Percentiles rank a stretch among this genome's conserved stretches.
Evolutionary conservation across 2,888 invertebrate species (phyloP).

Genomic region (Lamellibrachia columna): DNA sequence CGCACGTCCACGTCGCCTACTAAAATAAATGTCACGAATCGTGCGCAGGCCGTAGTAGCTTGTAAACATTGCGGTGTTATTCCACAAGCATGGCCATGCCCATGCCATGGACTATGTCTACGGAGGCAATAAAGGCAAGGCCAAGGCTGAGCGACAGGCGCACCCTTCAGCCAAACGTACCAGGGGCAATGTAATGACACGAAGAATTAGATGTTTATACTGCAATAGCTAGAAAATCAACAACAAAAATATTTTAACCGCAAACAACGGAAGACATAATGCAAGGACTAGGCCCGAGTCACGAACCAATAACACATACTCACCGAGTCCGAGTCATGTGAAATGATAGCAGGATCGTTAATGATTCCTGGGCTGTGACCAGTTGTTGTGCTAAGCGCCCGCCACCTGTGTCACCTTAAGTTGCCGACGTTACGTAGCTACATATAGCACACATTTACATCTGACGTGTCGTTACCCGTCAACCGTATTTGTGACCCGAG

Average conservation of each 20-base stretch:
- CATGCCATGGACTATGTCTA: no score
- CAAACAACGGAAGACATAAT: not conserved
- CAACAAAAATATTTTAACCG: not conserved
- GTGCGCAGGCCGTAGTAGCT: not conserved
- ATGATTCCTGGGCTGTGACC: not conserved
- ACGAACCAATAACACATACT: not conserved
- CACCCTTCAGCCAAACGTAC: not conserved
- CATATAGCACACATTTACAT: not conserved
- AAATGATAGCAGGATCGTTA: not conserved
- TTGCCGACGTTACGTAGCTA: not conserved
- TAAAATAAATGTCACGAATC: not conserved
- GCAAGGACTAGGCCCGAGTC: not conserved
- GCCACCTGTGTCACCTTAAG: not conserved
- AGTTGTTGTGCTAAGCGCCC: not conserved
- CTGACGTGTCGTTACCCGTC: not conserved
- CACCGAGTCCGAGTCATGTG: not conserved
- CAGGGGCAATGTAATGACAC: not conserved
- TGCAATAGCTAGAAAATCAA: not conserved
- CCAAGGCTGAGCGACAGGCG: not conserved
- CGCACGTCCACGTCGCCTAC: not conserved
- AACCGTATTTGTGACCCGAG: not conserved
- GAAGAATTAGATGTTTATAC: not conserved
- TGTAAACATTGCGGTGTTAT: not conserved
- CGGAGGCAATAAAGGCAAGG: not conserved
- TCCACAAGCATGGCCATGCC: no score